phyloP scores from a whole-genome alignment of 2,888 invertebrate genomes.

The Calliopum simillimum region DNA sequence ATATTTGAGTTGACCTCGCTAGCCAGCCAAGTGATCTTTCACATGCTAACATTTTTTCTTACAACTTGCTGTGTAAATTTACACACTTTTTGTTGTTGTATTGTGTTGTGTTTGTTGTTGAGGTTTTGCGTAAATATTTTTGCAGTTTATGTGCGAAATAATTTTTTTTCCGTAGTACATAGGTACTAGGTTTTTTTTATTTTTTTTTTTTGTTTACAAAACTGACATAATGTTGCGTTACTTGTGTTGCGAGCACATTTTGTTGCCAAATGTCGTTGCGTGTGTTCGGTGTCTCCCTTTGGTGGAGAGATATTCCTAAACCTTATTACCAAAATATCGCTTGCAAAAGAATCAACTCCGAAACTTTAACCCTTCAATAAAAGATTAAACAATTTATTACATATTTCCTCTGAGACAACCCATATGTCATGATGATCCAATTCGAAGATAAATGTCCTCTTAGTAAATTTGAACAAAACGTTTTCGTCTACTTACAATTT shows the following conservation, averaged over 20 bases:
- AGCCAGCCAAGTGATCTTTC: conserved; percentile 46
- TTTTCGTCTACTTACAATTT: conserved; percentile 42
- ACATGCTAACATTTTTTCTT: conserved; percentile 43
- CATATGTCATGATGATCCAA: no score
- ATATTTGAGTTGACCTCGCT: conserved; percentile 59
- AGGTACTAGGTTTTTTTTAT: background rate
- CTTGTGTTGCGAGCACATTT: background rate
- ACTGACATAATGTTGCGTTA: background rate
- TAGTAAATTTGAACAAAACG: conserved; percentile 47
- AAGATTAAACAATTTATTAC: no score
- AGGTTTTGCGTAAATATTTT: conserved; percentile 38
- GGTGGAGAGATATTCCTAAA: no score
- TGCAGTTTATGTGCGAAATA: conserved; percentile 31
- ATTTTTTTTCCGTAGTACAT: background rate
- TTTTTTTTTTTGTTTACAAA: background rate
- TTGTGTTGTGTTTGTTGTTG: conserved; percentile 41
- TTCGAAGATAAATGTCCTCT: conserved; percentile 40
- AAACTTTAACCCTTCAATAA: no score
- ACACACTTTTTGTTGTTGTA: conserved; percentile 45
- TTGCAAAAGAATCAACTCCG: no score
- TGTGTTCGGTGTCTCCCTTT: background rate
- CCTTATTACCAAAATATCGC: no score
- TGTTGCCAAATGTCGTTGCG: background rate
- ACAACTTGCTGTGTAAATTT: conserved; percentile 31
- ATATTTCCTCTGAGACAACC: conserved; percentile 1